Percentiles rank a stretch among this genome's conserved stretches.
Evolutionary conservation across 2,113 vertebrate species (phyloP).

Genomic region (Terrapene triunguis): DNA sequence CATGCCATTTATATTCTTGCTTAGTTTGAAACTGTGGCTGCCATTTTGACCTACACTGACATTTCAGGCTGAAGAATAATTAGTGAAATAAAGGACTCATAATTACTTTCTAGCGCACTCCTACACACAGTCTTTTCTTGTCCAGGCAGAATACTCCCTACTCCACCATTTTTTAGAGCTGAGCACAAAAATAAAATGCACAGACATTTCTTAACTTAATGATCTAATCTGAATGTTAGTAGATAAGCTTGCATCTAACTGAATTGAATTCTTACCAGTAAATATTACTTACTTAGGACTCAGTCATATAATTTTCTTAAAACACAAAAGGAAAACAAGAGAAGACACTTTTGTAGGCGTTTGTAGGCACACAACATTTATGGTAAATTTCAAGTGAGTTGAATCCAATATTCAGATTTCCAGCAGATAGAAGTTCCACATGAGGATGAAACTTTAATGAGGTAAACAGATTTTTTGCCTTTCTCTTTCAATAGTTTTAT

Average conservation of each 20-base stretch:
- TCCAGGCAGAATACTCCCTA: conserved; percentile 38
- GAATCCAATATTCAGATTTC: background rate
- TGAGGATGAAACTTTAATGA: background rate
- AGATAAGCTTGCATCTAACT: background rate
- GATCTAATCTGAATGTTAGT: conserved; percentile 22
- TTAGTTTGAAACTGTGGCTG: conserved; percentile 67
- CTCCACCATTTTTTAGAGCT: conserved; percentile 53
- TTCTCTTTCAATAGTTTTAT: background rate
- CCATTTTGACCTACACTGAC: conserved; percentile 75
- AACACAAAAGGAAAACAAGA: background rate
- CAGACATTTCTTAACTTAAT: conserved; percentile 35
- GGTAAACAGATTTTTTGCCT: background rate
- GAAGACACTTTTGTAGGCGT: background rate
- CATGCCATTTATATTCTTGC: conserved; percentile 71
- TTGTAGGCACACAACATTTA: rapidly evolving
- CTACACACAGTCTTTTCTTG: conserved; percentile 61
- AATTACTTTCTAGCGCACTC: conserved; percentile 72
- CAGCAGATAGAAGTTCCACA: background rate
- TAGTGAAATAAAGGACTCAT: conserved; percentile 79
- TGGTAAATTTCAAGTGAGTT: background rate
- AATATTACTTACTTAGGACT: background rate
- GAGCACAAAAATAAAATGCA: conserved; percentile 48
- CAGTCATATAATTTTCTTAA: background rate
- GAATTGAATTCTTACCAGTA: conserved; percentile 32
- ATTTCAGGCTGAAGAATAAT: conserved; percentile 80